Evolutionary conservation across 2,797 vertebrate species (phyloP), one percentile per base, ranked within the genome.

Genomic region (Tragelaphus oryx): DNA sequence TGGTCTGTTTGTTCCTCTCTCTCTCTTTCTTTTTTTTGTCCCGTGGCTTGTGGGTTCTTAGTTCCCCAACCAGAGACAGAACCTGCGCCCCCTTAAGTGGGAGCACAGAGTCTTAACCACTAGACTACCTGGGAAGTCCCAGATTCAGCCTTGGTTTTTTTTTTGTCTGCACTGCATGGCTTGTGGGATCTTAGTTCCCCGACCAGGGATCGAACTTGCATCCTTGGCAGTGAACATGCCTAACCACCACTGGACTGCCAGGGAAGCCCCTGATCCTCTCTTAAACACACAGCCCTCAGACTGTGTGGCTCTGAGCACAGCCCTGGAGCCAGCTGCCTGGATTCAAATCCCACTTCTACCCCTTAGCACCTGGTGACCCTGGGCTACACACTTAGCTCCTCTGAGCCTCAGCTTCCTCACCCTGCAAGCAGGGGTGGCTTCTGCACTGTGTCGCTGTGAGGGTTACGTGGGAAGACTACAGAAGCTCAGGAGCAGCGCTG

Each of bases 221-320:
- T 18, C 37, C 68, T 71, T 41, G 37, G 20, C 37, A 71, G 37
- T 71, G 68, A 71, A 41, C 33, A 71, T 13, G 22, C 37, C 37
- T 71, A 41, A 41, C 37, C 37, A 41, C 37, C 37, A 71, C 65
- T 37, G 33, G 33, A 37, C 68, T 1, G 3, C 68, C 68, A 41
- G 37, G 22, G 37, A 71, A 71, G 33, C 12, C 65, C 33, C 37
- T 41, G 65, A 71, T 41, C 9, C 5, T 85, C 55, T 78, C 33
- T 84, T 91, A 52, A 87, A 84, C 68, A 33, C 52, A 71, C 16
- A 80, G 60, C 50, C 46, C 79, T 81, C 68, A 83, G 57, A 26
- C 37, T 2, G n/a, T 54, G 18, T 28, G 52, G 60, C 13, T 80
- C 50, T 1, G 17, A 75, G 33, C 57, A 24, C 17, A 41, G 50